Evolutionary conservation across 2,797 vertebrate genomes (phyloP), one percentile per base, ranked within the genome.

Genomic region (Sebastes steindachneri): DNA sequence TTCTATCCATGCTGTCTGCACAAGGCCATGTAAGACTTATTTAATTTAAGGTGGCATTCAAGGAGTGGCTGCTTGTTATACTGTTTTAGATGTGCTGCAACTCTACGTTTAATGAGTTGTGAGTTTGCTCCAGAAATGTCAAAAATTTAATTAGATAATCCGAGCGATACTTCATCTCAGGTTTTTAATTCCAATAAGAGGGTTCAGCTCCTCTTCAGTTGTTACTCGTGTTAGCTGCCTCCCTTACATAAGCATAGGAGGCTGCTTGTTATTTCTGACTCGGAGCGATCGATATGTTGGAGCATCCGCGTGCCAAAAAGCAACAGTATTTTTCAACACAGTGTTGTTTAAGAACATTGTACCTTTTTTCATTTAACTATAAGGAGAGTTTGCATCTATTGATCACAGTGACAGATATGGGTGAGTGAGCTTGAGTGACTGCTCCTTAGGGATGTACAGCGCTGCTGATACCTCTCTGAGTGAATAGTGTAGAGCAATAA

Each of bases 11-110:
- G 54, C 82, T 84, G 84, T 88, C 77, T 88, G 65, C 85, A 80
- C 75, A 71, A 54, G 64, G 65, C 69, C 71, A 78, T 74, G 78
- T 55, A 59, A 64, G 70, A 85, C n/a, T 74, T 73, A 29, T 60
- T 68, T 80, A 68, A 87, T 85, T 84, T 81, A 92, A 93, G 87
- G 83, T 89, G 86, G 76, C 73, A 85, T 86, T 82, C 77, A 82
- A 63, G 58, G 23, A 73, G 28, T 7, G 35, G 23, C 73, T 81
- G 65, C 28, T 55, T 60, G 12, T 37, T 66, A 33, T 57, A 29
- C 29, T 77, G 21, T 29, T 51, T 63, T 55, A 70, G 9, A 69
- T 53, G 48, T 77, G 26, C 35, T 63, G 7, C 65, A 75, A 60
- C 35, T 8, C 3, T 2, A 15, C 17, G 37, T 74, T 68, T 60